phyloP scores from a whole-genome alignment of 2,888 invertebrate genomes.

The Acanthococcus lagerstroemiae region DNA sequence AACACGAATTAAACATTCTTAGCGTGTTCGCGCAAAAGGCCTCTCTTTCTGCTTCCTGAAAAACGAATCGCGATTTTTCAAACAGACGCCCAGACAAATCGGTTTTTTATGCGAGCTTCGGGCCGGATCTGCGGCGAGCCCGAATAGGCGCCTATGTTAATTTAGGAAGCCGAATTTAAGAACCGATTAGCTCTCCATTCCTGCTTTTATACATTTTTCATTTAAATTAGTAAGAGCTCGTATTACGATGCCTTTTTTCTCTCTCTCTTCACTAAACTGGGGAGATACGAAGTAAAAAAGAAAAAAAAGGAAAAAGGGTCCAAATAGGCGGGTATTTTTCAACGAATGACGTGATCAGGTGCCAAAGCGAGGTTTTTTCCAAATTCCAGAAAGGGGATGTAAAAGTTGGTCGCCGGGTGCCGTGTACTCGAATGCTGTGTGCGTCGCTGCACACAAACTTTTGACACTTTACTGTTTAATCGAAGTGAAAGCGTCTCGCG shows the following conservation, averaged over 20 bases:
- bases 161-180: conserved; percentile 3
- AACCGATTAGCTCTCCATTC: conserved; percentile 1
- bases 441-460: not conserved
- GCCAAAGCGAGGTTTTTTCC: not conserved
- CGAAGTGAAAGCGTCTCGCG: no score
- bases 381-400: no score
- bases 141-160: conserved; percentile 11
- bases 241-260: not conserved
- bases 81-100: conserved; percentile 4
- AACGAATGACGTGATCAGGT: not conserved
- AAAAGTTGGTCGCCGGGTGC: no score
- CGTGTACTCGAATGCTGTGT: not conserved
- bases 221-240: conserved; percentile 3
- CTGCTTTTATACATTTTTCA: not conserved
- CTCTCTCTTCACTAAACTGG: not conserved
- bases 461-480: not conserved
- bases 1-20: conserved; percentile 1
- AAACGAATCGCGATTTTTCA: not conserved
- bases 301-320: not conserved
- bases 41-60: not conserved
- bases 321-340: not conserved
- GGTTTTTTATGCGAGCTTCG: conserved; percentile 1
- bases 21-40: not conserved
- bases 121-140: not conserved
- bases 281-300: not conserved